Evolutionary conservation across 2,888 invertebrate genomes (phyloP), one percentile per base, ranked within the genome.

Genomic region (Mellilla xanthometata): DNA sequence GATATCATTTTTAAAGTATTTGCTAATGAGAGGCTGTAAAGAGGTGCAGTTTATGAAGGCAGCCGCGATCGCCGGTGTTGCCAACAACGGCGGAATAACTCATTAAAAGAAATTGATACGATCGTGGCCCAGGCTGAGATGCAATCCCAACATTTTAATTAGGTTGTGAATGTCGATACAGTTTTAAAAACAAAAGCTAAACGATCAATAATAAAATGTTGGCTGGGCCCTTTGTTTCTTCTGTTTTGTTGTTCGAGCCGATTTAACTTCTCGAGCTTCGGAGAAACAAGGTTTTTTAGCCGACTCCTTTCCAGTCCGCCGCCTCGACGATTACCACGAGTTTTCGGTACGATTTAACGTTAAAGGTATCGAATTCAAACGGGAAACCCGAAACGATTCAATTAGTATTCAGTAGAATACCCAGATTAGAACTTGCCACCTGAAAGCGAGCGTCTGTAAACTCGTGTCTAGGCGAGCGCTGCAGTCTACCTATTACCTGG

Each of bases 71-170:
- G 40, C 29, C 52, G 34, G 35, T 56, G 48, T 33, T 33, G 48
- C 53, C 58, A 65, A 64, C 58, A 53, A 60, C 59, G 54, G 60
- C 69, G 72, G 73, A 79, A 76, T 78, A 81, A 74, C 69, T 83
- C 85, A 84, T 85, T 86, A 84, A 79, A 77, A 75, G 74, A 84
- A 84, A 84, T 75, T 82, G 85, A 87, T 87, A 81, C 65, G 62
- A 86, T 87, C 87, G 76, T 74, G 72, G 64, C 62, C 56, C 68
- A 65, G 65, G 70, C 67, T 67, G 65, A 61, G 71, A 80, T 81
- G 71, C 76, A 72, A 81, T 82, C 77, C 69, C 56, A 80, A 87
- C 81, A 72, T 82, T 86, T 86, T 87, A 88, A 89, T 89, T 86
- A 86, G 76, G 72, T 68, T 44, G 35, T 36, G 45, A 48, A 60